A percentile compares a stretch with the other conserved stretches of the same genome.
These are phyloP conservation scores for Phycodurus eques DNA, from an alignment of 2,113 vertebrate genomes.

Conservation along the genomic window DNA sequence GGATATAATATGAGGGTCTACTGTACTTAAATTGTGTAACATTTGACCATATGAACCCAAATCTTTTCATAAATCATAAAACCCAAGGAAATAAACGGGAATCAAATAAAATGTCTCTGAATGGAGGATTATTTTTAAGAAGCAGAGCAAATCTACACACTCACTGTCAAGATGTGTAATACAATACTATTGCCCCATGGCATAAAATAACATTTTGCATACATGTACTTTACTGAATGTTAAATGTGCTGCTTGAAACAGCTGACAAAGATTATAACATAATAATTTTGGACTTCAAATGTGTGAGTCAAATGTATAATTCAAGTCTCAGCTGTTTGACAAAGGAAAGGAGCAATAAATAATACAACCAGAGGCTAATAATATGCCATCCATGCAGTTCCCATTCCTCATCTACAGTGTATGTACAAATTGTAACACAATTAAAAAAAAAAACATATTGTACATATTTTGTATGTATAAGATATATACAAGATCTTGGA, in stretches of 20 bases:
- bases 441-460: too few relatives aligned
- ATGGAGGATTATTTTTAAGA: conserved; percentile 4
- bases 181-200: background rate
- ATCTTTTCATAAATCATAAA: background rate
- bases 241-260: conserved; percentile 1
- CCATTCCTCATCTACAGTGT: conserved; percentile 22
- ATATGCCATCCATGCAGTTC: conserved; percentile 61
- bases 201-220: background rate
- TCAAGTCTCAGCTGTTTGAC: conserved; percentile 33
- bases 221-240: background rate
- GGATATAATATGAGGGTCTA: background rate
- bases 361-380: conserved; percentile 46
- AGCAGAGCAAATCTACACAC: background rate
- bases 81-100: background rate
- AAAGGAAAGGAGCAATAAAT: conserved; percentile 32
- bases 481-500: conserved; percentile 16
- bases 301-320: conserved; percentile 20
- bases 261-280: conserved; percentile 17
- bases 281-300: conserved; percentile 2
- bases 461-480: too few relatives aligned
- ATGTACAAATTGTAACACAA: too few relatives aligned
- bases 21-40: background rate
- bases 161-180: background rate
- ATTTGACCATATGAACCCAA: background rate
- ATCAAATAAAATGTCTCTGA: background rate